A percentile compares a stretch with the other conserved stretches of the same genome.
These are phyloP conservation scores for Leucoraja erinaceus DNA, from an alignment of 2,113 vertebrate genomes.

Conservation along the genomic window DNA sequence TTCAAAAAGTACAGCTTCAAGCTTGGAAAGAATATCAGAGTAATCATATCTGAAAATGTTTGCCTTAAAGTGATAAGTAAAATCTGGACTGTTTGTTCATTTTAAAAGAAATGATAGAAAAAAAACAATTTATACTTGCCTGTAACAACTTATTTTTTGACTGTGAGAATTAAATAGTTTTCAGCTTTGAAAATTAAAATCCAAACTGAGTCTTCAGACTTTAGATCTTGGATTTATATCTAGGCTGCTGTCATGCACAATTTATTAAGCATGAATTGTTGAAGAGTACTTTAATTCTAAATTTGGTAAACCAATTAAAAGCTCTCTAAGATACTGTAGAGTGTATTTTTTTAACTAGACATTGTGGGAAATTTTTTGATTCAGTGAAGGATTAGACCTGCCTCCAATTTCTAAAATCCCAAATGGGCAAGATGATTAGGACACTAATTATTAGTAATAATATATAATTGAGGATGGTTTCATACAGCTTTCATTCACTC, in stretches of 20 bases:
- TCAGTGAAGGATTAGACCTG: background rate
- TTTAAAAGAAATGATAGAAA: background rate
- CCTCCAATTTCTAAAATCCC: background rate
- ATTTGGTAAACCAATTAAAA: background rate
- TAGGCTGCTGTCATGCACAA: too few species aligned
- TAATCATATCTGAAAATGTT: background rate
- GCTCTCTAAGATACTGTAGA: background rate
- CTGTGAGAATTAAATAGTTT: background rate
- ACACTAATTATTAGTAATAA: background rate
- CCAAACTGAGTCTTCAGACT: background rate
- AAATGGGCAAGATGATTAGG: background rate
- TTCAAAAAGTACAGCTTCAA: background rate
- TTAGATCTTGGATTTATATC: background rate
- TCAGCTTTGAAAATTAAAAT: background rate
- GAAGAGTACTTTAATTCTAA: background rate
- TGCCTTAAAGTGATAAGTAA: background rate
- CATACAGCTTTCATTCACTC: background rate
- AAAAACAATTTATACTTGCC: background rate
- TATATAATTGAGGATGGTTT: background rate
- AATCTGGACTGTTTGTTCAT: slow-evolving; percentile 4
- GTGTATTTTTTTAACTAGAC: background rate
- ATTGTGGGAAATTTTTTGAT: background rate
- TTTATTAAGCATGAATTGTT: background rate
- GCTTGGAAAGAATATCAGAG: background rate
- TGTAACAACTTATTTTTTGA: background rate